A percentile compares a stretch with the other conserved stretches of the same genome.
Evolutionary conservation across 2,113 vertebrate genomes (phyloP).

Genomic region (Pongo abelii): DNA sequence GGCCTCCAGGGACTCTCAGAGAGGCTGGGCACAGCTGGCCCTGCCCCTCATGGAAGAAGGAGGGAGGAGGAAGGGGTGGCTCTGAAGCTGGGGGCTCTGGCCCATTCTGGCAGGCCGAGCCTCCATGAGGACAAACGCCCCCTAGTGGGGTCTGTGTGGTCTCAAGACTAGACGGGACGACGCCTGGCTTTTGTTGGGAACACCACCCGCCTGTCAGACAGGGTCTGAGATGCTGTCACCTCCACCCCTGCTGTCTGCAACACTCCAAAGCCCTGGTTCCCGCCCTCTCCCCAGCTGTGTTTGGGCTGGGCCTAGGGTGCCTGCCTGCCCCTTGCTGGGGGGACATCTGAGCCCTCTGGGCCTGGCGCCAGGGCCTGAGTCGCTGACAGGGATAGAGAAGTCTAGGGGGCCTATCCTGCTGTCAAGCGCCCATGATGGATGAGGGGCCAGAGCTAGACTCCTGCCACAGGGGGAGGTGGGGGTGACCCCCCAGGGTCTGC

Average conservation of each 20-base stretch:
- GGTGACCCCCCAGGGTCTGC: not conserved
- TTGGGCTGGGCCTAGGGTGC: slow-evolving; percentile 12
- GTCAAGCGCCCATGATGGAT: slow-evolving; percentile 71
- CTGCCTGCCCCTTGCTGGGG: not conserved
- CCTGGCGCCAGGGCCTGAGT: not conserved
- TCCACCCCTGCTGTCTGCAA: not conserved
- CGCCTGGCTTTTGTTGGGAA: not conserved
- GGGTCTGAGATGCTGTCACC: not conserved
- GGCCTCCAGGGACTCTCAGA: not conserved
- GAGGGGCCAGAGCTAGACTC: not conserved
- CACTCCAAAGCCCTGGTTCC: not conserved
- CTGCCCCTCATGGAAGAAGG: not conserved
- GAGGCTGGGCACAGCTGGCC: not conserved
- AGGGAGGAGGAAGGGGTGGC: not conserved
- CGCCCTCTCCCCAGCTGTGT: slow-evolving; percentile 35
- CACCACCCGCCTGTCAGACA: not conserved
- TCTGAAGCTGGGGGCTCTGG: not conserved
- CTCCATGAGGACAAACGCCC: not conserved
- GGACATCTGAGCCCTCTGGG: slow-evolving; percentile 21
- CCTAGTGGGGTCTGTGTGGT: fast-evolving
- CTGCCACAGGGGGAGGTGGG: not conserved
- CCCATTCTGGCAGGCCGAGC: not conserved
- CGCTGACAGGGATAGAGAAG: not conserved
- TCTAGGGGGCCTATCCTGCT: slow-evolving; percentile 20
- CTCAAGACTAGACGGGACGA: not conserved